Evolutionary conservation across 2,888 invertebrate species (phyloP).

Genomic region (Apotomis turbidana): DNA sequence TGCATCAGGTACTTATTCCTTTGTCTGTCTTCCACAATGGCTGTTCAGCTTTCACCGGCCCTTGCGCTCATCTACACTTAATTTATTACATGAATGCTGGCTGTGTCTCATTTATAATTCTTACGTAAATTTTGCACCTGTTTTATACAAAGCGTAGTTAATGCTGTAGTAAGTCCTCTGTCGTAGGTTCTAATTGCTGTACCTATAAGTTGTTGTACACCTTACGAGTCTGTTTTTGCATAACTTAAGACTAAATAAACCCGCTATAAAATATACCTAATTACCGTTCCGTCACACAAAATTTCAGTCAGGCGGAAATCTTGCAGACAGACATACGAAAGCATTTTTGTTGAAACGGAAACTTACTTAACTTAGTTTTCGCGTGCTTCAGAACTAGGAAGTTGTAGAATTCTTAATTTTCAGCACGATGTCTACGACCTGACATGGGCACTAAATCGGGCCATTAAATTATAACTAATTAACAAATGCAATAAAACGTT

Average conservation of each 20-base stretch:
- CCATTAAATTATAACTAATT: background rate
- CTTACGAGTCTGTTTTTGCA: too few species aligned
- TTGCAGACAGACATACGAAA: too few species aligned
- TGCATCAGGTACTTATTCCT: slow-evolving; percentile 3
- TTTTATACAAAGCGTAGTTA: too few species aligned
- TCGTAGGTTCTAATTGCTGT: too few species aligned
- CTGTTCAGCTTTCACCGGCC: slow-evolving; percentile 18
- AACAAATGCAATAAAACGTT: background rate
- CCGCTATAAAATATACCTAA: too few species aligned
- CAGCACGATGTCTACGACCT: background rate
- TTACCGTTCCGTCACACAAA: too few species aligned
- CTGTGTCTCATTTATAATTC: slow-evolving; percentile 7
- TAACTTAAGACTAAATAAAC: too few species aligned
- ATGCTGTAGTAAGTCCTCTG: too few species aligned
- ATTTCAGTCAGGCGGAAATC: too few species aligned
- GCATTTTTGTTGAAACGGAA: too few species aligned
- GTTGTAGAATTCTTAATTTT: background rate
- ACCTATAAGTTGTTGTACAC: too few species aligned
- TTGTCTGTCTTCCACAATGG: background rate
- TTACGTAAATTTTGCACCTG: background rate
- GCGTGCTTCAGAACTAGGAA: background rate
- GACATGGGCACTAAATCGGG: background rate
- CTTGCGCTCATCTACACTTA: slow-evolving; percentile 18
- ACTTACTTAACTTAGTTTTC: background rate
- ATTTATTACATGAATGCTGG: slow-evolving; percentile 20